Percentiles rank a stretch among this genome's conserved stretches.
These are phyloP conservation scores for Elysia chlorotica DNA, from an alignment of 1,140 invertebrate species.

Conservation along the genomic window DNA sequence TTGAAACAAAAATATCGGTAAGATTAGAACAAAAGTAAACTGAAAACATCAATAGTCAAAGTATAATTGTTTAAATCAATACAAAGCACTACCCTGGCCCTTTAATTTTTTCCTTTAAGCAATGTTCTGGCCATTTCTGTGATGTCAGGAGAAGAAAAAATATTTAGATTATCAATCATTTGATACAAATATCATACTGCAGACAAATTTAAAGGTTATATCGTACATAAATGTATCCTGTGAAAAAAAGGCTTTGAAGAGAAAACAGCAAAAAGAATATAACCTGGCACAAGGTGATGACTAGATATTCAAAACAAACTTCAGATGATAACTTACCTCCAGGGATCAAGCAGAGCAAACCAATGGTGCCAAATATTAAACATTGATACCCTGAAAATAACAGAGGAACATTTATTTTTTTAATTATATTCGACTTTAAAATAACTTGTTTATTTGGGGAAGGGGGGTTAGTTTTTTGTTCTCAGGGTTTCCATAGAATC, in stretches of 20 bases:
- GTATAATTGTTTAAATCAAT: not conserved
- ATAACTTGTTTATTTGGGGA: too few relatives aligned
- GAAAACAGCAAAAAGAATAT: not conserved
- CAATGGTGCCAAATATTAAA: conserved; percentile 27
- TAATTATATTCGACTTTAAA: too few relatives aligned
- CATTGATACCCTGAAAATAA: conserved; percentile 32
- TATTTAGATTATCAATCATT: not conserved
- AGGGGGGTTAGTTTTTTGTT: too few relatives aligned
- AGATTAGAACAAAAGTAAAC: too few relatives aligned
- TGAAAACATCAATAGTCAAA: not conserved
- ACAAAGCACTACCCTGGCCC: too few relatives aligned
- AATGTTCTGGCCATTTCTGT: too few relatives aligned
- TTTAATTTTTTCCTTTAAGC: too few relatives aligned
- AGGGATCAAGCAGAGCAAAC: conserved; percentile 26
- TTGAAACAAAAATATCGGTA: too few relatives aligned
- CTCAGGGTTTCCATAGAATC: too few relatives aligned
- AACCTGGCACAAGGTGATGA: not conserved
- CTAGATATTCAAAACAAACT: too few relatives aligned
- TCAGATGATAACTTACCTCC: conserved; percentile 22
- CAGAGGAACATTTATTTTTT: too few relatives aligned
- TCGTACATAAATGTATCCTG: not conserved
- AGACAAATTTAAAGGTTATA: not conserved
- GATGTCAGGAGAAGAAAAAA: not conserved
- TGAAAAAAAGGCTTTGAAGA: not conserved
- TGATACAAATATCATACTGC: not conserved